Conservation (phyloP, 2,113 vertebrate species). For the Pituophis catenifer region DNA sequence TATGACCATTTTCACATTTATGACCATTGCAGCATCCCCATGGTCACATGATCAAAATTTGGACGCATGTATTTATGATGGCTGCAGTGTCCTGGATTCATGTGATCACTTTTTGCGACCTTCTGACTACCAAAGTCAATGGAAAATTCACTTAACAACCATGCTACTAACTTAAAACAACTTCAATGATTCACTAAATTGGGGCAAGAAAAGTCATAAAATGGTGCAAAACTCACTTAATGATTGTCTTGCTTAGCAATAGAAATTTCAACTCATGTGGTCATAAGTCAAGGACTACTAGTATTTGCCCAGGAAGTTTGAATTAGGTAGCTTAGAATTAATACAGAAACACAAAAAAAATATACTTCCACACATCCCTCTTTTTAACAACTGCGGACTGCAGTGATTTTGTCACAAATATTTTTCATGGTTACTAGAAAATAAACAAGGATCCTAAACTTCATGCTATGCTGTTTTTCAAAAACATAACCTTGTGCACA, state of each 20-base stretch:
- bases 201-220: not conserved
- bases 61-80: too few species aligned
- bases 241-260: not conserved
- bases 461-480: conserved; percentile 59
- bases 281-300: not conserved
- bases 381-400: not conserved
- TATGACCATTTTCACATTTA: too few species aligned
- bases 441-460: not conserved
- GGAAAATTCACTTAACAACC: too few species aligned
- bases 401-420: not conserved
- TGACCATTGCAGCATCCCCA: too few species aligned
- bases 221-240: not conserved
- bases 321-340: not conserved
- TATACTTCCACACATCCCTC: not conserved
- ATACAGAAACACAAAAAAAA: not conserved
- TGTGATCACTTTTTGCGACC: too few species aligned
- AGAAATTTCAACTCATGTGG: not conserved
- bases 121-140: too few species aligned
- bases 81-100: too few species aligned
- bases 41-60: too few species aligned
- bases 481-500: conserved; percentile 51
- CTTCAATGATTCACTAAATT: too few species aligned
- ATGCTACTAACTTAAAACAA: too few species aligned
- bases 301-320: not conserved
- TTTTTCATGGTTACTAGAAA: not conserved